Percentiles rank a stretch among this genome's conserved stretches.
These are phyloP conservation scores for Pampusana beccarii DNA, from an alignment of 2,113 vertebrate species.

Conservation along the genomic window DNA sequence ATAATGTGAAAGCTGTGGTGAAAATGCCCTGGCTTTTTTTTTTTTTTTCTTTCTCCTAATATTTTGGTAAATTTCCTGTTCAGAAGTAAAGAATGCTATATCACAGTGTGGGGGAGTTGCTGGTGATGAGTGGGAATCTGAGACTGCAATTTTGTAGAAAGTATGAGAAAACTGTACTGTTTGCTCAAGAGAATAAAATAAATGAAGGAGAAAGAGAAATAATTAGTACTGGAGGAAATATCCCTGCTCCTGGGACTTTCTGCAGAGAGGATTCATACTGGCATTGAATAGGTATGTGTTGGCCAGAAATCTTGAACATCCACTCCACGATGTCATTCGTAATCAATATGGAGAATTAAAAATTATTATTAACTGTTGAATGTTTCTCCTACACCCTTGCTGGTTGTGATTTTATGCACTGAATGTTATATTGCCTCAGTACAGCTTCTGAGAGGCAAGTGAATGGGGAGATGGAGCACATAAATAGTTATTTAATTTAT, in stretches of 20 bases:
- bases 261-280: not conserved
- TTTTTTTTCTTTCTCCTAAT: accelerated
- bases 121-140: not conserved
- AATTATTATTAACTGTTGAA: not conserved
- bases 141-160: not conserved
- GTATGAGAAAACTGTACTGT: not conserved
- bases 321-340: not conserved
- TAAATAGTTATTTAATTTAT: not conserved
- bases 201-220: not conserved
- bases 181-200: not conserved
- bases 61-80: not conserved
- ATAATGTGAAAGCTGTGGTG: not conserved
- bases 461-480: not conserved
- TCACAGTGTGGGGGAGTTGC: not conserved
- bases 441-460: not conserved
- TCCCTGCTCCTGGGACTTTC: not conserved
- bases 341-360: not conserved
- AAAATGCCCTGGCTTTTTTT: not conserved
- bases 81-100: not conserved
- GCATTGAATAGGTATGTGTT: not conserved
- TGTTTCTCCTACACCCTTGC: not conserved
- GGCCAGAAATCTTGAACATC: not conserved
- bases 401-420: not conserved
- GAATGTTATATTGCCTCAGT: not conserved
- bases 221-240: not conserved